Evolutionary conservation across 1,140 invertebrate genomes (phyloP).

Genomic region (Nixonia krombeini): DNA sequence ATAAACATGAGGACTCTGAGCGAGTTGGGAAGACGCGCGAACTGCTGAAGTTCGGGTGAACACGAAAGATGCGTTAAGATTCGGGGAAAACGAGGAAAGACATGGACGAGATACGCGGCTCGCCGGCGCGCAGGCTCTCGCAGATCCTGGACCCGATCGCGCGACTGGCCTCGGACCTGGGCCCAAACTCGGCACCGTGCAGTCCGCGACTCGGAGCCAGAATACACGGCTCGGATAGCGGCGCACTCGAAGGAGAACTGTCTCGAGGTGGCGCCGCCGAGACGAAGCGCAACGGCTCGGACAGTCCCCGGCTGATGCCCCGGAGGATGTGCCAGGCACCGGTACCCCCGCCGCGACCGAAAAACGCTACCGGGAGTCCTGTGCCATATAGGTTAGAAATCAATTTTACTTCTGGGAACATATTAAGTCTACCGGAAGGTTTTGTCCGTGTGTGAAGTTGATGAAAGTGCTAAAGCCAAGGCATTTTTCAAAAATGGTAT

Average conservation of each 20-base stretch:
- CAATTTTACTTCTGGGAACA: too few relatives aligned
- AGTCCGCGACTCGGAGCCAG: constrained; percentile 62
- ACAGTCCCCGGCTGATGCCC: constrained; percentile 79
- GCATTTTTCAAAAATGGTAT: too few relatives aligned
- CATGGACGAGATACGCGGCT: constrained; percentile 67
- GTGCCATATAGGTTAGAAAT: constrained; percentile 44
- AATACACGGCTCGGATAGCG: constrained; percentile 27
- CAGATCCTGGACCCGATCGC: constrained; percentile 85
- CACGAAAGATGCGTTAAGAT: constrained; percentile 4
- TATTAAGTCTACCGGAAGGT: too few relatives aligned
- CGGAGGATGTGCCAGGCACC: constrained; percentile 75
- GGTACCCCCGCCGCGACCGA: constrained; percentile 68
- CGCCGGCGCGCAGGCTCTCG: constrained; percentile 77
- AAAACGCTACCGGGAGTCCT: constrained; percentile 51
- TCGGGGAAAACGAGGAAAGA: constrained; percentile 11
- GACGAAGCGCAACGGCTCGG: constrained; percentile 66
- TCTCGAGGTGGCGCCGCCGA: constrained; percentile 20
- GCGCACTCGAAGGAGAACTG: constrained; percentile 34
- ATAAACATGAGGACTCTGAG: too few relatives aligned
- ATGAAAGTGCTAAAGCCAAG: too few relatives aligned
- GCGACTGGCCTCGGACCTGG: constrained; percentile 73
- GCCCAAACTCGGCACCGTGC: constrained; percentile 72
- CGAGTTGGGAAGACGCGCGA: too few relatives aligned
- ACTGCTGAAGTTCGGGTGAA: too few relatives aligned
- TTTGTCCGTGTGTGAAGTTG: too few relatives aligned